Percentiles rank a stretch among this genome's conserved stretches.
These are phyloP conservation scores for Anguilla japonica DNA, from an alignment of 2,113 vertebrate species.

Conservation along the genomic window DNA sequence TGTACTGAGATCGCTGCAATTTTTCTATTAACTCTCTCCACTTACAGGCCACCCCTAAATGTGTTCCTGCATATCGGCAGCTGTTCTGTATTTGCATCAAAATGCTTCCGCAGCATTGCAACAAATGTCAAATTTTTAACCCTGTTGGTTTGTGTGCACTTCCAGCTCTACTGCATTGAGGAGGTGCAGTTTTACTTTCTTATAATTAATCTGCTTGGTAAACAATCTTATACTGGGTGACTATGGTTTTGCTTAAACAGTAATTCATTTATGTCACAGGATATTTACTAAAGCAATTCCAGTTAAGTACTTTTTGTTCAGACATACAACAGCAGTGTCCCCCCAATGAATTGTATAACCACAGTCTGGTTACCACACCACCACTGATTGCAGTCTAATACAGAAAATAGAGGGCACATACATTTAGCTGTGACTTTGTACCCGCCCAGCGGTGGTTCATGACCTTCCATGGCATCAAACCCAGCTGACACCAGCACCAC, in stretches of 20 bases:
- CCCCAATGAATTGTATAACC: neutral
- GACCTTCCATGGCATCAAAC: constrained; percentile 80
- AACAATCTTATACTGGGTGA: neutral
- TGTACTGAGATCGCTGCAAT: neutral
- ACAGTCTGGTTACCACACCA: neutral
- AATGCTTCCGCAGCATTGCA: neutral
- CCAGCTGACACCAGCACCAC: constrained; percentile 80
- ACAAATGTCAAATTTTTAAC: constrained; percentile 6
- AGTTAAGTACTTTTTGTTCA: neutral
- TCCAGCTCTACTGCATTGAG: neutral
- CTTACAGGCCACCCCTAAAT: constrained; percentile 4
- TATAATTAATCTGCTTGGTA: neutral
- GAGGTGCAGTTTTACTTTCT: neutral
- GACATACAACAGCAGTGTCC: neutral
- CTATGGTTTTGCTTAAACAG: neutral
- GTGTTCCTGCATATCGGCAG: constrained; percentile 6
- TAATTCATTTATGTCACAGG: neutral
- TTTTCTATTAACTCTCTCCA: constrained; percentile 11
- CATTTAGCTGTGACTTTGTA: constrained; percentile 83
- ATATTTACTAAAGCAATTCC: neutral
- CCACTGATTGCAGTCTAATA: no score
- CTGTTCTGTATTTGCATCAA: neutral
- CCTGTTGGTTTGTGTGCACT: neutral
- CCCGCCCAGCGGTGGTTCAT: constrained; percentile 74
- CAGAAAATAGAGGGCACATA: constrained; percentile 56